phyloP scores from a whole-genome alignment of 1,140 invertebrate species.

The Drosophila nebulosa region DNA sequence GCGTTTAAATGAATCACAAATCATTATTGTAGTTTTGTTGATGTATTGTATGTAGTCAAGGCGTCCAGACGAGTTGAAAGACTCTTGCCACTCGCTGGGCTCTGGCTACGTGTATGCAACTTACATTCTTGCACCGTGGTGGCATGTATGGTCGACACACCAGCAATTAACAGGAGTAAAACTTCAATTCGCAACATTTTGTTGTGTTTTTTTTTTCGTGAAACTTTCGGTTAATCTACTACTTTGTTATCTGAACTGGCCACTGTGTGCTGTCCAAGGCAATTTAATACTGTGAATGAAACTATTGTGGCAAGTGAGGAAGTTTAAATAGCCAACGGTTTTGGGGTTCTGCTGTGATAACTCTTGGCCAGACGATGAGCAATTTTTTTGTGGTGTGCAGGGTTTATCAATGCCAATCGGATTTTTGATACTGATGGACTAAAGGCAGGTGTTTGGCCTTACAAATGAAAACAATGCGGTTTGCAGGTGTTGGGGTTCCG shows the following conservation, averaged over 20 bases:
- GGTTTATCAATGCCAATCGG: conserved; percentile 48
- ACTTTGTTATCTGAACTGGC: neutral
- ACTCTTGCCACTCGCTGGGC: too few relatives aligned
- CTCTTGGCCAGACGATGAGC: conserved; percentile 34
- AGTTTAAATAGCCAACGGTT: conserved; percentile 58
- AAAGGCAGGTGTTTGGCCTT: conserved; percentile 48
- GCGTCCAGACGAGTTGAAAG: too few relatives aligned
- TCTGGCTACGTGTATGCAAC: too few relatives aligned
- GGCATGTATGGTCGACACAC: conserved; percentile 9
- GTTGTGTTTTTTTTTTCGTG: conserved; percentile 1
- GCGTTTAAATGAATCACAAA: neutral
- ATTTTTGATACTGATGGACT: conserved; percentile 45
- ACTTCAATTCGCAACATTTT: conserved; percentile 47
- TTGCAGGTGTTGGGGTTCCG: conserved; percentile 27
- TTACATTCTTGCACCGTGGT: conserved; percentile 56
- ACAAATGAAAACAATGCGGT: conserved; percentile 36
- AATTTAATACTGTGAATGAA: conserved; percentile 49
- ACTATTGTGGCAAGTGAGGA: conserved; percentile 14
- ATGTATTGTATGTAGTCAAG: neutral
- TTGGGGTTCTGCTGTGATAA: neutral
- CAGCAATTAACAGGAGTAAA: conserved; percentile 23
- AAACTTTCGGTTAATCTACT: conserved; percentile 14
- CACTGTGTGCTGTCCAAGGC: conserved; percentile 5
- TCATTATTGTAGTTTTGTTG: neutral
- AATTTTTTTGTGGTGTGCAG: conserved; percentile 15